Evolutionary conservation across 2,797 vertebrate species (phyloP), one percentile per base, ranked within the genome.

Genomic region (Thripadectes ignobilis): DNA sequence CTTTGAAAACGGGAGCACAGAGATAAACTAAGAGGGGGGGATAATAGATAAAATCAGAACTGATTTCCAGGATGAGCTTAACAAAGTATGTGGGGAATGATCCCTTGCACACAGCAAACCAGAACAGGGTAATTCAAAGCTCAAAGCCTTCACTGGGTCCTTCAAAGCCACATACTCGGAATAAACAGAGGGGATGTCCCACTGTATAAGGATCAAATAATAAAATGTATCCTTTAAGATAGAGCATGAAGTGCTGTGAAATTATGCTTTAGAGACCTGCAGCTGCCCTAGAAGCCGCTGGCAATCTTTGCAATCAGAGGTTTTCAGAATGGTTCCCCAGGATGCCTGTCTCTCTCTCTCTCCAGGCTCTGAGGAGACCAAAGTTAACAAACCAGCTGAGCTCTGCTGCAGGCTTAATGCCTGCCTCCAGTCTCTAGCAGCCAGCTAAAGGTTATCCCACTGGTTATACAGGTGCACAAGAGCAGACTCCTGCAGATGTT

Each of bases 61-160:
- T 62, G 30, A 29, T 34, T 88, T 88, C 34, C 38, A 66, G 48
- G 5, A 54, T 57, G 58, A 66, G n/a, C 52, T 76, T 21, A 34
- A 52, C 23, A 76, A 58, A 23, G 26, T 12, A 32, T 3, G 2
- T 38, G 39, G 43, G 24, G 27, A 88, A 38, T 46, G 21, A 62
- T 62, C 8, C 18, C 9, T 3, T 6, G 3, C 9, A 13, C 17
- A 7, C 11, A 62, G 18, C 1, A 3, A 67, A 19, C 23, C 34
- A 43, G 27, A 62, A 57, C 21, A 58, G 43, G 21, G 3, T 5
- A 52, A 41, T 29, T 16, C 54, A 57, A 72, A 77, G 38, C 43
- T 16, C 49, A 19, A 39, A 68, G 18, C 49, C 43, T 39, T 67
- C 29, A 7, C 7, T 39, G 19, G 5, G 13, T 43, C 39, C 15